Base-by-base conservation (phyloP, 30 jellyfish, hydroid and myxozoan species). In the Hydra vulgaris region DNA sequence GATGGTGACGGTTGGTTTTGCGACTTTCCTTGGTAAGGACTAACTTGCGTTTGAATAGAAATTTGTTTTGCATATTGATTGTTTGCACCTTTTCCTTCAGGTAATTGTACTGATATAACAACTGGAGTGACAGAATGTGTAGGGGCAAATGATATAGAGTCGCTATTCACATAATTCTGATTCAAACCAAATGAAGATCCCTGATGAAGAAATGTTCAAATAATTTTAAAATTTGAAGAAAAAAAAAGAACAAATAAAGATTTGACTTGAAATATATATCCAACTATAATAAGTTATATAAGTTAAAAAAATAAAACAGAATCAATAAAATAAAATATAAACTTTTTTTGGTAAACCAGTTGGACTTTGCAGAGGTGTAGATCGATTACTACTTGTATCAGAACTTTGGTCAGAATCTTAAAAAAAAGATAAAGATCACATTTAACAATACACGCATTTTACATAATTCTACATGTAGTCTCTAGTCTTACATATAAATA, bases 151-250 rank as follows among this genome's bases (percentile, higher is more conserved):
- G 26, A 16, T 77, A 56, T 55, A 16, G 85, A 56, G 78, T 52
- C 56, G 16, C 69, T 54, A 61, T 78, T 78, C 54, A 78, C 80
- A 52, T 78, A 78, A 54, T 78, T 78, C 55, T 78, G 85, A 61
- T 78, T 78, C 8, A 23, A 25, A 23, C 53, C 85, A 7, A 27
- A 52, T 1, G 69, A 40, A 40, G 61, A 40, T 3, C 5, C 61
- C 61, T 40, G 12, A 5, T 3, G 12, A 40, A 3, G 61, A 12
- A 3, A 12, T 40, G 5, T 40, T 12, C 5, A 40, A 40, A 40
- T 40, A 5, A 3, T 3, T 3, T 40, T 40, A 40, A 40, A 40
- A 12, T 40, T 40, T 40, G 8, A 40, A n/a, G n/a, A n/a, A n/a
- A n/a, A n/a, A n/a, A n/a, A n/a, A n/a, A n/a, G n/a, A n/a, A n/a